Evolutionary conservation across 2,888 invertebrate genomes (phyloP).

Genomic region (Meliscaeva auricollis): DNA sequence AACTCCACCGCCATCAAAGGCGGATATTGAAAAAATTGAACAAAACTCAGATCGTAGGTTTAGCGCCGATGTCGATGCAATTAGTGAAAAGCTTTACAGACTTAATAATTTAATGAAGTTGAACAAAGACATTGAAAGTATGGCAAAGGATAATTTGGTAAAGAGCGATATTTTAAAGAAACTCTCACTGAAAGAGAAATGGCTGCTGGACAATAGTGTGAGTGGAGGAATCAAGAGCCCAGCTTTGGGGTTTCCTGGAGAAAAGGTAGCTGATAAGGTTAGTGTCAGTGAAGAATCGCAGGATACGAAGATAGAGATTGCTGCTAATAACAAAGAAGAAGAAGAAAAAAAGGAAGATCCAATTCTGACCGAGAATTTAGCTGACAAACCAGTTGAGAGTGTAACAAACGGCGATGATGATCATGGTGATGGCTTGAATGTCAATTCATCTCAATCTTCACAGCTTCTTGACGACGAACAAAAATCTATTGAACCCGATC

Average conservation of each 20-base stretch:
- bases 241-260: conserved; percentile 32
- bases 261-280: conserved; percentile 25
- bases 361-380: no score
- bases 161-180: conserved; percentile 83
- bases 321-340: not conserved
- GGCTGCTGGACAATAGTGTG: conserved; percentile 81
- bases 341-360: not conserved
- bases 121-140: conserved; percentile 82
- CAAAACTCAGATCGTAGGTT: conserved; percentile 80
- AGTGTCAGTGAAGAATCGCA: not conserved
- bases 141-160: conserved; percentile 83
- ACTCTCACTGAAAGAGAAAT: conserved; percentile 83
- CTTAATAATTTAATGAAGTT: conserved; percentile 83
- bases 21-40: conserved; percentile 82
- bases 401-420: conserved; percentile 56
- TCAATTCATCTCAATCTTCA: not conserved
- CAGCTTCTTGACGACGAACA: not conserved
- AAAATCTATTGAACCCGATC: not conserved
- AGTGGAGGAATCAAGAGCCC: conserved; percentile 19
- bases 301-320: not conserved
- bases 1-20: conserved; percentile 76
- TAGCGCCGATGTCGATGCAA: conserved; percentile 82
- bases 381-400: not conserved
- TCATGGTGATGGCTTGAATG: conserved; percentile 55
- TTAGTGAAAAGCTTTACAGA: conserved; percentile 83